Evolutionary conservation across 2,888 invertebrate species (phyloP).

Genomic region (Arctia plantaginis): DNA sequence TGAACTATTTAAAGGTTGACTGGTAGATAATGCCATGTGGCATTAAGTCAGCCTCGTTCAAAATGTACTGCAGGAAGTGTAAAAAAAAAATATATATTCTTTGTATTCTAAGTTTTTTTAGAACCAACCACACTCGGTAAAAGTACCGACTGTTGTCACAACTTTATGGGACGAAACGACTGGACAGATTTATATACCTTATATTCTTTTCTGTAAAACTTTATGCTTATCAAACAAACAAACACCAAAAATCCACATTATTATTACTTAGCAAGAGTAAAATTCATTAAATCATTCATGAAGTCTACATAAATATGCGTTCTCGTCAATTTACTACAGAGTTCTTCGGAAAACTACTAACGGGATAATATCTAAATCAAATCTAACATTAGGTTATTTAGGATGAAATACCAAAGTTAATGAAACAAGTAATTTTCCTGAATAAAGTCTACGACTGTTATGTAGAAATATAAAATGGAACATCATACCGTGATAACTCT

Average conservation of each 20-base stretch:
- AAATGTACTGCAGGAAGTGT: too few species aligned
- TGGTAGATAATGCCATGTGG: too few species aligned
- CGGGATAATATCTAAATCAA: background rate
- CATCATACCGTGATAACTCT: too few species aligned
- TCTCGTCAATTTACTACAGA: background rate
- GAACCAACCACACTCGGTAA: too few species aligned
- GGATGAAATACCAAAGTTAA: background rate
- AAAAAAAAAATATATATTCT: too few species aligned
- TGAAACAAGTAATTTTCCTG: slow-evolving; percentile 1
- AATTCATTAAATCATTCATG: background rate
- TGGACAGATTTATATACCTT: too few species aligned
- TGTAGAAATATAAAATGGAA: background rate
- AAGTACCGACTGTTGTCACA: background rate
- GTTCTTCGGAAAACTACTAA: background rate
- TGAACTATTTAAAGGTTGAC: too few species aligned
- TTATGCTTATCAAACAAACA: background rate
- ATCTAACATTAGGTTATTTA: background rate
- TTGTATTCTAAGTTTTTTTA: background rate
- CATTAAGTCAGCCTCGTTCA: too few species aligned
- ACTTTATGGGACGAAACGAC: background rate
- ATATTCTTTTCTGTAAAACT: background rate
- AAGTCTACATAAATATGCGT: background rate
- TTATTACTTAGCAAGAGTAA: background rate
- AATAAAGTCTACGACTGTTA: background rate
- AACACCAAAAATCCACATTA: background rate